phyloP scores from a whole-genome alignment of 2,113 vertebrate genomes.

The Rousettus leschenaultii region DNA sequence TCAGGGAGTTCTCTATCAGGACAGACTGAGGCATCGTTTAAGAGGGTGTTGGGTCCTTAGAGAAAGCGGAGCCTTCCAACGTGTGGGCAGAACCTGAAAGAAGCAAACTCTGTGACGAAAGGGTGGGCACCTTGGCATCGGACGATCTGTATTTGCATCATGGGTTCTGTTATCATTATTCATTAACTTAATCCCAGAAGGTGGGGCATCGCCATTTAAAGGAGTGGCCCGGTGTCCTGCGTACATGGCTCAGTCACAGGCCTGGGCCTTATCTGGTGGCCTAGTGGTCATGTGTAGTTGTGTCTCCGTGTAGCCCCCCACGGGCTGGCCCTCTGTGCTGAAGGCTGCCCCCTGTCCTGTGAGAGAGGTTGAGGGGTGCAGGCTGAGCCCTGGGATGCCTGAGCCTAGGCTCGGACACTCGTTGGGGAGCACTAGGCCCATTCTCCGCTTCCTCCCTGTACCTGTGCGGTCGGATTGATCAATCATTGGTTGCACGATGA shows the following conservation, averaged over 20 bases:
- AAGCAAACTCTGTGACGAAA: no score
- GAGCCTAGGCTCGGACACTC: background rate
- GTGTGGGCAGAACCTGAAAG: no score
- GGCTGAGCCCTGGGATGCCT: background rate
- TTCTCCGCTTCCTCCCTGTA: background rate
- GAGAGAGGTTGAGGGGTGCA: background rate
- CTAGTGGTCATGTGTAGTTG: slow-evolving; percentile 23
- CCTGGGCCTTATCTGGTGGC: slow-evolving; percentile 34
- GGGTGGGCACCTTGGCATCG: background rate
- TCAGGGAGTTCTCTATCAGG: background rate
- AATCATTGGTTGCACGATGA: slow-evolving; percentile 95
- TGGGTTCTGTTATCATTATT: background rate
- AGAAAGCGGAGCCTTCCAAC: background rate
- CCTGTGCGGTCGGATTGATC: slow-evolving; percentile 96
- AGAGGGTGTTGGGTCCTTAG: background rate
- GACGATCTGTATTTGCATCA: background rate
- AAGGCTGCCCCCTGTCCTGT: slow-evolving; percentile 88
- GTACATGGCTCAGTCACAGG: background rate
- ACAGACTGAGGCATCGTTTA: background rate
- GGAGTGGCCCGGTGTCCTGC: background rate
- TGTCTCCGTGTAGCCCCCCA: slow-evolving; percentile 76
- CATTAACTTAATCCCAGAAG: background rate
- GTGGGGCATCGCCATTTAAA: no score
- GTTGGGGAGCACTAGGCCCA: background rate
- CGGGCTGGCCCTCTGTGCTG: slow-evolving; percentile 88